phyloP scores from a whole-genome alignment of 2,888 invertebrate genomes.

The Liopterus haemorrhoidalis region DNA sequence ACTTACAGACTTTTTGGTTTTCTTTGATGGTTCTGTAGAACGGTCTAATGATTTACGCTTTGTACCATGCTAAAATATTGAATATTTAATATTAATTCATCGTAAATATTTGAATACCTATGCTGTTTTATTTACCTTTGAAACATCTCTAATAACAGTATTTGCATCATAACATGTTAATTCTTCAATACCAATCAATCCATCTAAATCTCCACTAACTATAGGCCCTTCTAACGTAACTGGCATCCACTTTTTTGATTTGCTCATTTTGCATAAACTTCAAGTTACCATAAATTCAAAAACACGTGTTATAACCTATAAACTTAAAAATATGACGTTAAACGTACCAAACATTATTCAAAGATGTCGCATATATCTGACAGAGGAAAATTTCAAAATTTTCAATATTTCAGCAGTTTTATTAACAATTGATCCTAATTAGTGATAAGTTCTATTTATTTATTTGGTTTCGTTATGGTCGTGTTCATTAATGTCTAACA shows the following conservation, averaged over 20 bases:
- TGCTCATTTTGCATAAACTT: constrained; percentile 14
- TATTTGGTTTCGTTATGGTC: no score
- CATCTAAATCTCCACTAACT: constrained; percentile 52
- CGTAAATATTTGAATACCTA: neutral
- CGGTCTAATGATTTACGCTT: constrained; percentile 25
- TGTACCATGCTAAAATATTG: constrained; percentile 18
- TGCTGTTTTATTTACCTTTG: constrained; percentile 16
- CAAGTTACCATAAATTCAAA: neutral
- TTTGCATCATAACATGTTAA: constrained; percentile 62
- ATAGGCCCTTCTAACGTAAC: constrained; percentile 57
- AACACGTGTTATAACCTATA: constrained; percentile 3
- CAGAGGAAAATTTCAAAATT: no score
- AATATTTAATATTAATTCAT: neutral
- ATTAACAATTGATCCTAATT: no score
- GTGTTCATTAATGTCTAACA: no score
- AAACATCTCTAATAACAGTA: constrained; percentile 39
- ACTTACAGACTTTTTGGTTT: constrained; percentile 15
- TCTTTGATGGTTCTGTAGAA: constrained; percentile 1
- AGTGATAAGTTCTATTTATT: no score
- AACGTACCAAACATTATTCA: no score
- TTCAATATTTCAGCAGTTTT: no score
- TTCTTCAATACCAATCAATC: constrained; percentile 73
- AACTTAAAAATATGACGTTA: no score
- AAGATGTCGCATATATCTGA: no score
- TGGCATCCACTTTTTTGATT: constrained; percentile 55